Conservation (phyloP, 2,113 vertebrate genomes). For the Tragelaphus strepsiceros region DNA sequence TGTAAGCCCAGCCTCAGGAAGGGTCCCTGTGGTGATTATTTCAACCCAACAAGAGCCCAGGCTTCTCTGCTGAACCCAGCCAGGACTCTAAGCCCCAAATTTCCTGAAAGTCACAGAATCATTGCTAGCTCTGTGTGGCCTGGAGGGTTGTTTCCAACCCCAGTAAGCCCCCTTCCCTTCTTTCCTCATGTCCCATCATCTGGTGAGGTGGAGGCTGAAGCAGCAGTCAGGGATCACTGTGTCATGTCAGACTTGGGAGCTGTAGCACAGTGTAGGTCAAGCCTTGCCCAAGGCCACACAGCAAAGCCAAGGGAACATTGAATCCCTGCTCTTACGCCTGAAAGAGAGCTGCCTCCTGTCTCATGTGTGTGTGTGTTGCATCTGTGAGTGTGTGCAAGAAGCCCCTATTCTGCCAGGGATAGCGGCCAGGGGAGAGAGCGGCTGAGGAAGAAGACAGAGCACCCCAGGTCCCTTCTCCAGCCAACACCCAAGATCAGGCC, state of each 20-base stretch:
- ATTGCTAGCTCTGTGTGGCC: background rate
- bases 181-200: background rate
- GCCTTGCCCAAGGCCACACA: background rate
- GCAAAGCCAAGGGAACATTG: background rate
- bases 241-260: background rate
- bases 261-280: background rate
- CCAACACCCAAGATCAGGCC: background rate
- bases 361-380: background rate
- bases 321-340: background rate
- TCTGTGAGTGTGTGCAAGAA: background rate
- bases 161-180: background rate
- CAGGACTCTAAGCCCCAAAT: background rate
- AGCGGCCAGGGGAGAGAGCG: background rate
- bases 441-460: background rate
- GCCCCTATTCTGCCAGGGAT: background rate
- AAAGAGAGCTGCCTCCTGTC: background rate
- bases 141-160: background rate
- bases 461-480: background rate
- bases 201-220: background rate
- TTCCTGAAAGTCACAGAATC: conserved; percentile 26
- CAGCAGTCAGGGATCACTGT: background rate
- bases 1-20: background rate
- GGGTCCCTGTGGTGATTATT: background rate
- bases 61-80: background rate
- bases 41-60: background rate